Evolutionary conservation across 1,140 invertebrate genomes (phyloP).

Genomic region (Heliconius hermathena): DNA sequence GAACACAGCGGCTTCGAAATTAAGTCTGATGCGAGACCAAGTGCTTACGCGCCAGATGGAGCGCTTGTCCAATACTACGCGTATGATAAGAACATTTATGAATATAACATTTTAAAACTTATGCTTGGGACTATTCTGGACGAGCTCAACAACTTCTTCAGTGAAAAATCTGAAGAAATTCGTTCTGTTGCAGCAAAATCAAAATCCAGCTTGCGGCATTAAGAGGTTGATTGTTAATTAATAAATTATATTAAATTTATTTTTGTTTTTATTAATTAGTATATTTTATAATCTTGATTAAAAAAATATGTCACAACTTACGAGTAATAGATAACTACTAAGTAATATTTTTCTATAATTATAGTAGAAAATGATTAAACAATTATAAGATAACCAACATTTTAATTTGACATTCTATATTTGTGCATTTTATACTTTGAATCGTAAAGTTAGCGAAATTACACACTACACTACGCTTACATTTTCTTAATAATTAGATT

Average conservation of each 20-base stretch:
- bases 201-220: slow-evolving; percentile 1
- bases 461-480: too few relatives aligned
- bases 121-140: not conserved
- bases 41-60: too few relatives aligned
- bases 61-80: too few relatives aligned
- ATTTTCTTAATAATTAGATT: too few relatives aligned
- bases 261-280: not conserved
- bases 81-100: slow-evolving; percentile 10
- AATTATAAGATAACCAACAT: too few relatives aligned
- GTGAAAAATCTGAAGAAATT: slow-evolving; percentile 32
- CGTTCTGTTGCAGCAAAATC: slow-evolving; percentile 27
- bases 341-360: too few relatives aligned
- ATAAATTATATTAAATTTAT: not conserved
- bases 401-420: too few relatives aligned
- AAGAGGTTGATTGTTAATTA: not conserved
- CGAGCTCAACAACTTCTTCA: slow-evolving; percentile 29
- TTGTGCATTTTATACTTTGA: too few relatives aligned
- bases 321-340: not conserved
- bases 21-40: too few relatives aligned
- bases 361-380: too few relatives aligned
- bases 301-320: not conserved
- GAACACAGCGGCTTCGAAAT: too few relatives aligned
- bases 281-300: not conserved
- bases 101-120: slow-evolving; percentile 37
- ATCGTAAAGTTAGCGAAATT: too few relatives aligned